Evolutionary conservation across 2,888 invertebrate species (phyloP).

Genomic region (Spodoptera littoralis): DNA sequence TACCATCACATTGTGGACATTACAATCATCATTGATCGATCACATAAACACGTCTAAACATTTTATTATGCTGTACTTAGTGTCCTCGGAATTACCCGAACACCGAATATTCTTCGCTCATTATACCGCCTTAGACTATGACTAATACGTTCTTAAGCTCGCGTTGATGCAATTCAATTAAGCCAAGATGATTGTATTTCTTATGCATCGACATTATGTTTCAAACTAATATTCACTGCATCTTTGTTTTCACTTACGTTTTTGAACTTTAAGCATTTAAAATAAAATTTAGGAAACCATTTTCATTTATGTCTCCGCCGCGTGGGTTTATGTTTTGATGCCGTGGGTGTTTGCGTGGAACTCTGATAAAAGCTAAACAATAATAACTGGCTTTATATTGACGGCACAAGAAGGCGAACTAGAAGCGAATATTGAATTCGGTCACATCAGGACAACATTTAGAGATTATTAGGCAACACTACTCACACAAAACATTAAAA

Average conservation of each 20-base stretch:
- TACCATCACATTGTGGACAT: conserved; percentile 46
- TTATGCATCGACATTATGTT: conserved; percentile 59
- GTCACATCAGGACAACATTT: conserved; percentile 58
- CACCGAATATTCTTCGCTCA: conserved; percentile 52
- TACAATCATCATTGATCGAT: conserved; percentile 49
- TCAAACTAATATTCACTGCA: conserved; percentile 45
- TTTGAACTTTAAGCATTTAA: conserved; percentile 27
- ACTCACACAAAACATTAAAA: conserved; percentile 62
- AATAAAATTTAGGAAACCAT: conserved; percentile 12
- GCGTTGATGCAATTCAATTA: conserved; percentile 69
- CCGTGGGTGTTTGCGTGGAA: conserved; percentile 52
- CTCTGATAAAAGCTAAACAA: conserved; percentile 33
- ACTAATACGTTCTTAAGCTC: conserved; percentile 59
- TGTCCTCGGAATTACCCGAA: conserved; percentile 61
- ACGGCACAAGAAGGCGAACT: conserved; percentile 51
- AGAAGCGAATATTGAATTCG: conserved; percentile 51
- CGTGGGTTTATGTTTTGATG: conserved; percentile 28
- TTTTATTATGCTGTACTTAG: conserved; percentile 48
- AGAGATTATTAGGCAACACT: conserved; percentile 61
- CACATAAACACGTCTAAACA: conserved; percentile 39
- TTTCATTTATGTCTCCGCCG: conserved; percentile 10
- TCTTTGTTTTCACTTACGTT: conserved; percentile 28
- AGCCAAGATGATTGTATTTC: conserved; percentile 65
- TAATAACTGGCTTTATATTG: conserved; percentile 50
- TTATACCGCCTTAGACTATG: conserved; percentile 57